Evolutionary conservation across 1,140 invertebrate species (phyloP), one percentile per base, ranked within the genome.

Genomic region (Habropoda laboriosa): DNA sequence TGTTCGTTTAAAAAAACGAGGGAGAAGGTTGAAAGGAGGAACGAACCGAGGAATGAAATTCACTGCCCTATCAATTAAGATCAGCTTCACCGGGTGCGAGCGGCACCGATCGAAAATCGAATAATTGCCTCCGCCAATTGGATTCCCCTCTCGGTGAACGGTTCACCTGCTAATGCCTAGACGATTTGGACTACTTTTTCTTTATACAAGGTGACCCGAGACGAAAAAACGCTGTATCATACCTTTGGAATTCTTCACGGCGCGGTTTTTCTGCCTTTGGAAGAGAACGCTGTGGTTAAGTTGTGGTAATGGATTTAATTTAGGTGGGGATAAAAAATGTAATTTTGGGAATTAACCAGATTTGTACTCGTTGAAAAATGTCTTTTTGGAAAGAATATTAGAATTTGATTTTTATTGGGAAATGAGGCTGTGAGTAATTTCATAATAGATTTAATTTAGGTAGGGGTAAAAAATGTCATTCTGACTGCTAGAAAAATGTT

Each of bases 71-170:
- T 35, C 32, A 24, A 35, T 68, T 49, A 51, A 32, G 38, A 58
- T 27, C n/a, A 8, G 27, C 60, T 49, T 67, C 42, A 60, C 51
- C n/a, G n/a, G 24, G 51, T 45, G 12, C 16, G 7, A 18, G 3
- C 58, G 45, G 51, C 72, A n/a, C 45, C n/a, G 16, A 64, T 53
- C 7, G 47, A 42, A 42, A 51, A 75, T 75, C 60, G 72, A 74
- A 64, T 51, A 38, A 64, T 35, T 38, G 5, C 18, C 42, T 5
- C 2, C 24, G 10, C 24, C 24, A 35, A 74, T 74, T 74, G 24
- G 32, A 55, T 75, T 40, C 27, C 8, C 0, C 13, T n/a, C 21
- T n/a, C 21, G 7, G 18, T 1, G 18, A 51, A 32, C 13, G 27
- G n/a, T 16, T 51, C n/a, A 21, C 30, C n/a, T 30, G 2, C 8